phyloP scores from a whole-genome alignment of 2,113 vertebrate species.

The Pteronura brasiliensis region DNA sequence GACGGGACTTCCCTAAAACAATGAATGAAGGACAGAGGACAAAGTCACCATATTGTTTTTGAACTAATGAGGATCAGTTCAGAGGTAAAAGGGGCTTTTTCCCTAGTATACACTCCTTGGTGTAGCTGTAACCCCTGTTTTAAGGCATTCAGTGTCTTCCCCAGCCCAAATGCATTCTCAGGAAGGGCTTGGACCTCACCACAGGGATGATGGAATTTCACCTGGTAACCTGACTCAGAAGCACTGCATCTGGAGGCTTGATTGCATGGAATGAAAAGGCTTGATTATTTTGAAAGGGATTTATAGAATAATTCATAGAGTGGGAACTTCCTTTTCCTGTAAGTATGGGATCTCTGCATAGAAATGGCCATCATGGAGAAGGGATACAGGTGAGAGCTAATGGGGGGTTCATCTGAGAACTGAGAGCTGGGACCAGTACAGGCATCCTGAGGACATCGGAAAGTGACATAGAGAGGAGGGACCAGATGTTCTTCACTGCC shows the following conservation, averaged over 20 bases:
- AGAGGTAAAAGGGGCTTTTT: not conserved
- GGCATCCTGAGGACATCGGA: not conserved
- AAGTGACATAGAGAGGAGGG: not conserved
- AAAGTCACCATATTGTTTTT: fast-evolving
- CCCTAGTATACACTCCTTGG: not conserved
- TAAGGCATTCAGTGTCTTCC: not conserved
- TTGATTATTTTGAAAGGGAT: not conserved
- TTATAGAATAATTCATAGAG: not conserved
- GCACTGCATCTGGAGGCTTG: not conserved
- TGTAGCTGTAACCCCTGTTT: fast-evolving
- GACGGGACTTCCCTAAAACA: not conserved
- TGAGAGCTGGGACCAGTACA: not conserved
- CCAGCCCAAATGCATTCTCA: not conserved
- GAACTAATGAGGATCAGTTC: not conserved
- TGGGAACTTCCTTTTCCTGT: not conserved
- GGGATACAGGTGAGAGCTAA: not conserved
- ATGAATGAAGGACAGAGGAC: not conserved
- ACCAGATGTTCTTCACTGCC: not conserved
- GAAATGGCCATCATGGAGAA: not conserved
- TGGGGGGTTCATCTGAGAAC: fast-evolving
- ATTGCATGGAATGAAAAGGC: not conserved
- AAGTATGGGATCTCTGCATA: not conserved
- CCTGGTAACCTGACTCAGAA: not conserved
- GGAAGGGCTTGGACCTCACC: not conserved
- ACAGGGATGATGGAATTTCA: not conserved